These are phyloP conservation scores for Melikaiella ostensackeni DNA, from an alignment of 2,888 invertebrate genomes.

Conservation along the genomic window DNA sequence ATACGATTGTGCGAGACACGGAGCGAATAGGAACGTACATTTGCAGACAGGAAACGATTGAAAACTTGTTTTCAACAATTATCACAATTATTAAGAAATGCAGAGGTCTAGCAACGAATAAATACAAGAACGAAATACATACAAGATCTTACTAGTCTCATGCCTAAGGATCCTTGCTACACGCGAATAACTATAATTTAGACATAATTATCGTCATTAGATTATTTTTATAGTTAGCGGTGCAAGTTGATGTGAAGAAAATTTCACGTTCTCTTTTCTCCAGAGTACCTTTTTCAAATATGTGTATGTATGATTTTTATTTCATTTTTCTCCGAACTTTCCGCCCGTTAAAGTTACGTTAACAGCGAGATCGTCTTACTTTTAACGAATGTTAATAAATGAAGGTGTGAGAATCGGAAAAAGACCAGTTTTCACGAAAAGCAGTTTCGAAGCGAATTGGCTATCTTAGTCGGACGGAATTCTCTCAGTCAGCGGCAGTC, in stretches of 20 bases:
- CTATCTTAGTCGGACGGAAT: constrained; percentile 32
- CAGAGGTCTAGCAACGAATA: constrained; percentile 55
- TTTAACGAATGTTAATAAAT: constrained; percentile 20
- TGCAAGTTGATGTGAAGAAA: constrained; percentile 23
- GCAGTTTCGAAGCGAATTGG: not conserved
- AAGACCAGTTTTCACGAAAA: constrained; percentile 35
- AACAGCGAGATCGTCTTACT: constrained; percentile 25
- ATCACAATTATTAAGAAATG: constrained; percentile 58
- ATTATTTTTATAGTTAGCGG: constrained; percentile 39
- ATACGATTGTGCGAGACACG: constrained; percentile 39
- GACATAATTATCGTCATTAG: constrained; percentile 1
- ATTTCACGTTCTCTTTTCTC: not conserved
- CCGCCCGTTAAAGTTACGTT: not conserved
- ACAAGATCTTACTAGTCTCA: constrained; percentile 33
- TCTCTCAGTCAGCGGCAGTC: constrained; percentile 10
- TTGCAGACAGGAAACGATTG: constrained; percentile 41
- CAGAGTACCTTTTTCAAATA: not conserved
- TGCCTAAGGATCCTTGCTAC: constrained; percentile 26
- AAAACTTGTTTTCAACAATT: constrained; percentile 44
- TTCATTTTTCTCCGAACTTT: constrained; percentile 13
- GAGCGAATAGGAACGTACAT: constrained; percentile 46
- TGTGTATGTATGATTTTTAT: not conserved
- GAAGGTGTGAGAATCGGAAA: constrained; percentile 39
- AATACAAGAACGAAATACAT: constrained; percentile 42
- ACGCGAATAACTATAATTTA: constrained; percentile 32